Base-by-base conservation (phyloP, 2,888 invertebrate genomes). In the Proisotoma minuta region DNA sequence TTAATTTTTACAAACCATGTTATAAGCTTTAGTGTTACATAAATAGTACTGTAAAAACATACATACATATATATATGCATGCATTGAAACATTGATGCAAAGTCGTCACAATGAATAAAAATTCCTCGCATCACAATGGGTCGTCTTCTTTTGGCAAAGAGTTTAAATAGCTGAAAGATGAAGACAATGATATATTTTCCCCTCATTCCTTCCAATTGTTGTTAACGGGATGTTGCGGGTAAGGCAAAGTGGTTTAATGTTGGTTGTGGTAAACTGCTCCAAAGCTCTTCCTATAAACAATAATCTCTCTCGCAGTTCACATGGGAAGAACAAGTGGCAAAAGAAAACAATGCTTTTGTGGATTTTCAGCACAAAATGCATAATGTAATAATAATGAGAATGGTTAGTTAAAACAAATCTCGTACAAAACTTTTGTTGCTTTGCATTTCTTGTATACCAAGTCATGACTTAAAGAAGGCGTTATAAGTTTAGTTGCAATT, bases 101-200 rank as follows among this genome's bases (percentile, higher is more conserved):
- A n/a, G n/a, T n/a, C n/a, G n/a, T n/a, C n/a, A n/a, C n/a, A n/a
- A n/a, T n/a, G n/a, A n/a, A n/a, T n/a, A n/a, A n/a, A n/a, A n/a
- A n/a, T n/a, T n/a, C n/a, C n/a, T n/a, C n/a, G n/a, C n/a, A n/a
- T n/a, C n/a, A 43, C 43, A 43, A 43, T 12, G 20, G 43, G 18
- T 4, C 43, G 18, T 43, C 43, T 43, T 20, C 43, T 49, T 49
- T 49, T n/a, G n/a, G 23, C 8, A 23, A 34, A 34, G 23, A 22
- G 49, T 22, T 23, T 43, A 23, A 49, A 24, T 5, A 20, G 23
- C 22, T 49, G 23, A 24, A 49, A 24, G 49, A 20, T 56, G 56
- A 43, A 22, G 43, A 56, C 56, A 56, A 56, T 40, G 56, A 56
- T 40, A 56, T 28, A 56, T 56, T 56, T 24, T 56, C 20, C 51